These are phyloP conservation scores for Chauna torquata DNA, from an alignment of 2,113 vertebrate species.

Conservation along the genomic window DNA sequence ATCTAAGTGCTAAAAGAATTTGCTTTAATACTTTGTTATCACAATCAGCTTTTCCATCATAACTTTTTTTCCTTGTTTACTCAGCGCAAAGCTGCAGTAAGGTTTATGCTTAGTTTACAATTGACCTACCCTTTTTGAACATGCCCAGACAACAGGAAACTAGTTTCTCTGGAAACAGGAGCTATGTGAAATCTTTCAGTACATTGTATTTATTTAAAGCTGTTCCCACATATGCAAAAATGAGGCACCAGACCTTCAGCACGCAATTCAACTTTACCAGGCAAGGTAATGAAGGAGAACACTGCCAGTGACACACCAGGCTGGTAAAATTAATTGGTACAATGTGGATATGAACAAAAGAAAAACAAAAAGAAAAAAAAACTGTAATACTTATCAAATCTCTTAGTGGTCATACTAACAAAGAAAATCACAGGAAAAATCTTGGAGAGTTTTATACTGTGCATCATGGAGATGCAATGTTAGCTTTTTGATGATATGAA, in stretches of 20 bases:
- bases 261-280: conserved; percentile 63
- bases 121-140: conserved; percentile 63
- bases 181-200: conserved; percentile 65
- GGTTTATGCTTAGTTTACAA: conserved; percentile 57
- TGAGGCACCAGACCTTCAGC: conserved; percentile 52
- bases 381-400: neutral
- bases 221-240: conserved; percentile 71
- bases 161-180: conserved; percentile 81
- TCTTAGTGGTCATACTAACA: neutral
- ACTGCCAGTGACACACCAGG: neutral
- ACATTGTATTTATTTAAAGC: conserved; percentile 65
- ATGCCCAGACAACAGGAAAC: conserved; percentile 76
- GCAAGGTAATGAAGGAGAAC: conserved; percentile 44
- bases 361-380: neutral
- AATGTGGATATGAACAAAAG: neutral
- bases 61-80: conserved; percentile 65
- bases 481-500: neutral
- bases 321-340: neutral
- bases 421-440: neutral
- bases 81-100: conserved; percentile 37
- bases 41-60: conserved; percentile 40
- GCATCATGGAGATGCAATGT: neutral
- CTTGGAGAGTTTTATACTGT: neutral
- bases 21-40: conserved; percentile 25
- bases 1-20: conserved; percentile 35